Conservation (phyloP, 2,113 vertebrate species). For the Limanda limanda region DNA sequence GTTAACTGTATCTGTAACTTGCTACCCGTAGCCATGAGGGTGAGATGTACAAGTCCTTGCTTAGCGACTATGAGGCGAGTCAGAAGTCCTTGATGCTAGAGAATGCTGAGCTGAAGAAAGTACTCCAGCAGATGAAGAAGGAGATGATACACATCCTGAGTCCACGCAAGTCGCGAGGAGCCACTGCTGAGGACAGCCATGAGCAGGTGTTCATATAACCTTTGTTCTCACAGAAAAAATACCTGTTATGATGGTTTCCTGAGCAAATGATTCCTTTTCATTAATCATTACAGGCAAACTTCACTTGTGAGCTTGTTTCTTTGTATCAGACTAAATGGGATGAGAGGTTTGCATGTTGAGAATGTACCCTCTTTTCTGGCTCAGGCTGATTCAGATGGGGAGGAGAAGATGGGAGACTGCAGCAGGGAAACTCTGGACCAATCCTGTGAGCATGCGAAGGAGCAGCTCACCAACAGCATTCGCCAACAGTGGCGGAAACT, state of each 20-base stretch:
- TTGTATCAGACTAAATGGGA: background rate
- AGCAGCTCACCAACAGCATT: conserved; percentile 96
- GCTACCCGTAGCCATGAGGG: conserved; percentile 88
- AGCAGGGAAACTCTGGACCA: conserved; percentile 91
- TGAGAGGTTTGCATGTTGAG: background rate
- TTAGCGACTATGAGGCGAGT: conserved; percentile 90
- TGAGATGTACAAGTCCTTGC: conserved; percentile 93
- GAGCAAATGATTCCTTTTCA: background rate
- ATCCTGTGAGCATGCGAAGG: conserved; percentile 91
- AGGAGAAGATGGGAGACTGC: conserved; percentile 86
- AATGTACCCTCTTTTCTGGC: background rate
- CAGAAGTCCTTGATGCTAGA: conserved; percentile 91
- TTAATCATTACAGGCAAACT: background rate
- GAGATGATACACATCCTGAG: conserved; percentile 95
- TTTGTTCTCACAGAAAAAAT: background rate
- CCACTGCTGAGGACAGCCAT: conserved; percentile 82
- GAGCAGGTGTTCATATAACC: conserved; percentile 79
- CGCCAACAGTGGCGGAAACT: conserved; percentile 96
- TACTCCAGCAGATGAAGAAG: conserved; percentile 97
- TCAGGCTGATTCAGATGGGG: conserved; percentile 87
- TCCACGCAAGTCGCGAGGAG: conserved; percentile 86
- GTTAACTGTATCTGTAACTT: conserved; percentile 35
- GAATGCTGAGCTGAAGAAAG: conserved; percentile 95
- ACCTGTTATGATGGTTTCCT: too few species aligned
- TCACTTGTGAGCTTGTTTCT: background rate